These are phyloP conservation scores for Pituophis catenifer DNA, from an alignment of 2,113 vertebrate species.

Conservation along the genomic window DNA sequence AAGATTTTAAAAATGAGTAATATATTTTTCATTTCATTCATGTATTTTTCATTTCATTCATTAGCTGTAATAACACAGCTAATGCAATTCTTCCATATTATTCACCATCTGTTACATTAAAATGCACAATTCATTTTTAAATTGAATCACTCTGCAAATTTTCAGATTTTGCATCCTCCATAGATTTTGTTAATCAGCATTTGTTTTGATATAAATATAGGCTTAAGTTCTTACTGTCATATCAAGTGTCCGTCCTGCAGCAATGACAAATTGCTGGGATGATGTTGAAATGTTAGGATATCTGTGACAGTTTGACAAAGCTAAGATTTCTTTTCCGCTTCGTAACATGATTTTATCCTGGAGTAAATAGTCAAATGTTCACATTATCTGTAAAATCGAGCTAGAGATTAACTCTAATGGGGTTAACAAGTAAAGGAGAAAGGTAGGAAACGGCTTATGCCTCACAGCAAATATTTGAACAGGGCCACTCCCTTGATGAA, in stretches of 20 bases:
- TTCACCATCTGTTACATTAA: neutral
- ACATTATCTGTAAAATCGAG: slow-evolving; percentile 49
- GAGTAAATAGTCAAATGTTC: slow-evolving; percentile 10
- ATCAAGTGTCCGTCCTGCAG: neutral
- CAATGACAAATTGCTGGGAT: neutral
- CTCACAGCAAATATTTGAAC: slow-evolving; percentile 44
- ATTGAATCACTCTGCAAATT: neutral
- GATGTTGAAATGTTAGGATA: neutral
- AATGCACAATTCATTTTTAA: neutral
- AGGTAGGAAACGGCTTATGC: slow-evolving; percentile 55
- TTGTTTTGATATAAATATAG: neutral
- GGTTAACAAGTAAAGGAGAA: slow-evolving; percentile 44
- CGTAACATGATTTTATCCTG: slow-evolving; percentile 27
- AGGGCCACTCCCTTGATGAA: slow-evolving; percentile 24
- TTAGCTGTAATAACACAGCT: neutral
- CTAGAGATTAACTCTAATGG: slow-evolving; percentile 43
- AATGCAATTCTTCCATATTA: neutral
- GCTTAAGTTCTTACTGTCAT: neutral
- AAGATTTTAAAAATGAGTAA: neutral
- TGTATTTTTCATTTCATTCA: neutral
- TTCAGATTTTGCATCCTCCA: neutral
- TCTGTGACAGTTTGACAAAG: slow-evolving; percentile 28
- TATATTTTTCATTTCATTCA: neutral
- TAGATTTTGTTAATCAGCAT: neutral
- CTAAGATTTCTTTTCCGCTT: slow-evolving; percentile 22